Evolutionary conservation across 2,888 invertebrate species (phyloP).

Genomic region (Ornithoptera alexandrae): DNA sequence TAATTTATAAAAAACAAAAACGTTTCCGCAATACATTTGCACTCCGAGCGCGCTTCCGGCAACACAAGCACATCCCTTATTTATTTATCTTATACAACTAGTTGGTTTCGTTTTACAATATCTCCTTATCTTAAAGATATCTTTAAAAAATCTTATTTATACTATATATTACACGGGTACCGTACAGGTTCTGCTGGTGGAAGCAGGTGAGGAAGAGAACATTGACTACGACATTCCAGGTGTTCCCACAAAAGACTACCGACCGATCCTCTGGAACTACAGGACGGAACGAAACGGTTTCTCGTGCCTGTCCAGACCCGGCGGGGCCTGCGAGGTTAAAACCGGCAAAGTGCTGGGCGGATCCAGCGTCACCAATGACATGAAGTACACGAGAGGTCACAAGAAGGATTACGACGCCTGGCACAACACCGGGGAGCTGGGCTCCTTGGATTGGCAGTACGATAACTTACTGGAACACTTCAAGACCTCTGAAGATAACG

Average conservation of each 20-base stretch:
- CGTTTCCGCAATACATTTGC: not conserved
- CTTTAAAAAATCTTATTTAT: too few species aligned
- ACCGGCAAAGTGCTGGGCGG: conserved; percentile 73
- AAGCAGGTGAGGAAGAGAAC: conserved; percentile 70
- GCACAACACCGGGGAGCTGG: conserved; percentile 56
- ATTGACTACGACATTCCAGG: conserved; percentile 72
- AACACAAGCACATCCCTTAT: too few species aligned
- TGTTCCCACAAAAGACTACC: conserved; percentile 63
- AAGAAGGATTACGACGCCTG: conserved; percentile 71
- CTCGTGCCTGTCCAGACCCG: conserved; percentile 69
- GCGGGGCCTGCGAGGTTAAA: conserved; percentile 68
- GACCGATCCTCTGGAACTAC: conserved; percentile 71
- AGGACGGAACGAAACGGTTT: conserved; percentile 66
- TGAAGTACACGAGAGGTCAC: conserved; percentile 73
- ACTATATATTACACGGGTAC: too few species aligned
- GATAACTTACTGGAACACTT: conserved; percentile 68
- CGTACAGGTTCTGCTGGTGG: conserved; percentile 61
- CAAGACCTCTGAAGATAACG: conserved; percentile 71
- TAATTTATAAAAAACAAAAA: not conserved
- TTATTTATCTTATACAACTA: too few species aligned
- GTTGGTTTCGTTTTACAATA: too few species aligned
- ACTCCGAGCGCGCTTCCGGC: too few species aligned
- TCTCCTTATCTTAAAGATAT: too few species aligned
- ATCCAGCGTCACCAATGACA: conserved; percentile 69
- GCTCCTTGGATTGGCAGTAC: conserved; percentile 70